Conservation (phyloP, 2,797 vertebrate genomes). For the Malurus splendens region DNA sequence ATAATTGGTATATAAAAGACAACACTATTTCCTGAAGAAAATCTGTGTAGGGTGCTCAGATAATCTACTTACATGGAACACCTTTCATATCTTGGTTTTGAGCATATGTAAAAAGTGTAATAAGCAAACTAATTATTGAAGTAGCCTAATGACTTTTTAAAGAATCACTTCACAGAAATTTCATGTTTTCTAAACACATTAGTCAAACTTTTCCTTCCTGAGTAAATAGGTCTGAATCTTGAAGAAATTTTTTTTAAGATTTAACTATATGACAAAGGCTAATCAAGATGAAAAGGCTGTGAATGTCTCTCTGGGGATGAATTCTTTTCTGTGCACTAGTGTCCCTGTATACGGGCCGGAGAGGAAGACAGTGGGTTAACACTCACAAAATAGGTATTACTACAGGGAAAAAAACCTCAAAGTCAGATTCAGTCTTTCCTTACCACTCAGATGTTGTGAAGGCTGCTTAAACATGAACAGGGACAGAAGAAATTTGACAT, state of each 20-base stretch:
- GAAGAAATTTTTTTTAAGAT: background rate
- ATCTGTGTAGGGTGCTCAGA: background rate
- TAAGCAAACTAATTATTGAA: background rate
- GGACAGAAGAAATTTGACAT: background rate
- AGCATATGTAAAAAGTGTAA: background rate
- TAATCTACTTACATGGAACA: background rate
- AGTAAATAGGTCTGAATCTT: background rate
- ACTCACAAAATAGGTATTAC: background rate
- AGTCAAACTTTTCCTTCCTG: background rate
- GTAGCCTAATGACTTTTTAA: background rate
- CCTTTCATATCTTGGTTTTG: background rate
- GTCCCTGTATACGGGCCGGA: background rate
- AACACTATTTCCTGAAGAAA: background rate
- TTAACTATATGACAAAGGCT: background rate
- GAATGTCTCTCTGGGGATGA: background rate
- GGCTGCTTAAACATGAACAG: background rate
- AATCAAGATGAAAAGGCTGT: background rate
- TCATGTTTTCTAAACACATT: background rate
- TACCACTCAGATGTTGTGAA: background rate
- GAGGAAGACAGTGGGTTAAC: background rate
- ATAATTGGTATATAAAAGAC: background rate
- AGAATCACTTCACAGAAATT: background rate
- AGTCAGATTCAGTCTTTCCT: background rate
- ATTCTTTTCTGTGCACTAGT: background rate
- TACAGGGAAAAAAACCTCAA: background rate